These are phyloP conservation scores for Echinarachnius parma DNA, from an alignment of 53 echinoderm and acorn worm genomes.

Conservation along the genomic window DNA sequence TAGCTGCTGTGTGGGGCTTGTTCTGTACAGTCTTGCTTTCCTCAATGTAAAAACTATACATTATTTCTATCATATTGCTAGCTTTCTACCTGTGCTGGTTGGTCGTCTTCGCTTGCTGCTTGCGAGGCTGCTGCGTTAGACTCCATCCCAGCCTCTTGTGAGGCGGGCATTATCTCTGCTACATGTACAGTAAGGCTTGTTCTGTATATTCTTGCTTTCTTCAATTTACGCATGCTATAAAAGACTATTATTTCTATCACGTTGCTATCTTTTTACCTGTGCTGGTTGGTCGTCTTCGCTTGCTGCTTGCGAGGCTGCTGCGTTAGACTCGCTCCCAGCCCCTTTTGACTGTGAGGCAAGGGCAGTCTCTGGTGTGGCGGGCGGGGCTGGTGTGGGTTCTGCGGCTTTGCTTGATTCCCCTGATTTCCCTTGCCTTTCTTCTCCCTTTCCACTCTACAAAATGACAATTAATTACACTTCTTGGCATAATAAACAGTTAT, in stretches of 20 bases:
- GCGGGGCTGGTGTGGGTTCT: conserved; percentile 5
- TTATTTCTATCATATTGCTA: too few relatives aligned
- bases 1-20: too few relatives aligned
- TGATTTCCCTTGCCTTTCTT: conserved; percentile 33
- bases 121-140: conserved; percentile 32
- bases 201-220: too few relatives aligned
- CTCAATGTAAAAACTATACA: too few relatives aligned
- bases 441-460: conserved; percentile 33
- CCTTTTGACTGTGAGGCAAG: conserved; percentile 37
- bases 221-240: too few relatives aligned
- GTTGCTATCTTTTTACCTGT: too few relatives aligned
- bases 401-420: neutral
- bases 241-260: too few relatives aligned
- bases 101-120: conserved; percentile 41
- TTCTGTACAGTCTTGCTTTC: too few relatives aligned
- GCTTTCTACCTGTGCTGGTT: conserved; percentile 46
- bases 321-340: conserved; percentile 22
- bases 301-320: conserved; percentile 41
- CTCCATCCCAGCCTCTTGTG: conserved; percentile 39
- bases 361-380: neutral
- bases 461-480: too few relatives aligned
- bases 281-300: conserved; percentile 45
- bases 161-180: neutral
- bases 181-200: too few relatives aligned
- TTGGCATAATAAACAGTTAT: too few relatives aligned